Conservation (phyloP, 2,113 vertebrate genomes). For the Gymnogyps californianus region DNA sequence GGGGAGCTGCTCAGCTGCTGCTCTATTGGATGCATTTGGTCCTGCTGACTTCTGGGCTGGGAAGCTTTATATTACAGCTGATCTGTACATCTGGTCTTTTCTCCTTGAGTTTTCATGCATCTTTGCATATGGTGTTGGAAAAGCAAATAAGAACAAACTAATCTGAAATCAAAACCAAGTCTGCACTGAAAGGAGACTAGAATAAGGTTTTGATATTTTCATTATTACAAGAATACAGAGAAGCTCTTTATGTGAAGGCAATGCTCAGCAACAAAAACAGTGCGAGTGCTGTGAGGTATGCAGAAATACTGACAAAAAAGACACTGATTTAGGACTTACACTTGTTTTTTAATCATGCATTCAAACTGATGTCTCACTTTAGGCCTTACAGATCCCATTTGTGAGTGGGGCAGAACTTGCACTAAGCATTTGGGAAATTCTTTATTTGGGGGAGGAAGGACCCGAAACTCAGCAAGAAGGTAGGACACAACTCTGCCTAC, state of each 20-base stretch:
- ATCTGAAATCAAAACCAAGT: background rate
- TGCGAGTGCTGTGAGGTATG: background rate
- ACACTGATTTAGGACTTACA: background rate
- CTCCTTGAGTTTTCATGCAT: background rate
- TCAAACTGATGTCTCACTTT: background rate
- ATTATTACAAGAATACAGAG: background rate
- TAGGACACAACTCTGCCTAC: background rate
- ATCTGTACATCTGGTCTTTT: slow-evolving; percentile 1
- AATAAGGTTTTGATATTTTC: background rate
- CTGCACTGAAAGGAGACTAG: background rate
- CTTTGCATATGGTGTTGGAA: slow-evolving; percentile 4
- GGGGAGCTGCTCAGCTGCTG: background rate
- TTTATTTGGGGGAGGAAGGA: background rate
- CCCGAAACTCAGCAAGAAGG: background rate
- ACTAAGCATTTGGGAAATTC: background rate
- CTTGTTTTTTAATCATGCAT: background rate
- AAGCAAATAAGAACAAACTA: background rate
- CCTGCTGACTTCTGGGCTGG: background rate
- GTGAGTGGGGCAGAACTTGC: background rate
- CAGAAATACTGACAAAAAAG: background rate
- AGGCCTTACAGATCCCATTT: background rate
- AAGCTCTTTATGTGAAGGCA: background rate
- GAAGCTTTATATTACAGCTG: background rate
- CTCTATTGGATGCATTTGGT: background rate
- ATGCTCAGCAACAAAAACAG: background rate